phyloP scores from a whole-genome alignment of 1,140 invertebrate species.

The Papilio polyxenes region DNA sequence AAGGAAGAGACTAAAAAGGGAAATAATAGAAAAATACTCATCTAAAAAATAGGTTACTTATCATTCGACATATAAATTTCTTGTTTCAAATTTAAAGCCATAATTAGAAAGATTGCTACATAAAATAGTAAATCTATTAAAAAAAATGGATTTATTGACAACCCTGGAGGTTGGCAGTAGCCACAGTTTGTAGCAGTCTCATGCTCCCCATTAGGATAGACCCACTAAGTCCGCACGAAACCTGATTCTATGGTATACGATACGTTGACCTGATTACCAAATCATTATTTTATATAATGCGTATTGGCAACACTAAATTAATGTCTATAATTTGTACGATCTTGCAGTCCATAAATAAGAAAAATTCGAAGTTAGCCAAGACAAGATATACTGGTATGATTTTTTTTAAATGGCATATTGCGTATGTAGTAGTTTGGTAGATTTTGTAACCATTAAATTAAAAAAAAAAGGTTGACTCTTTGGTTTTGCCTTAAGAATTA shows the following conservation, averaged over 20 bases:
- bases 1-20: no score
- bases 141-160: constrained; percentile 35
- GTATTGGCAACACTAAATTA: constrained; percentile 25
- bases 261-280: constrained; percentile 66
- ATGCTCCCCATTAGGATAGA: constrained; percentile 71
- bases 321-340: not conserved
- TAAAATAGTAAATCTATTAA: no score
- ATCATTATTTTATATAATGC: constrained; percentile 54
- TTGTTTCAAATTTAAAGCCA: no score
- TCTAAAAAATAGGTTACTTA: no score
- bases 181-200: constrained; percentile 54
- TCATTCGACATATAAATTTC: no score
- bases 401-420: not conserved
- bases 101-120: no score
- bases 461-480: no score
- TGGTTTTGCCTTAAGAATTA: not conserved
- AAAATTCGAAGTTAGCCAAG: not conserved
- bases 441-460: no score
- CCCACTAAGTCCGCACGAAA: constrained; percentile 72
- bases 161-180: constrained; percentile 44
- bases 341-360: not conserved
- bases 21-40: no score
- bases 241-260: constrained; percentile 63
- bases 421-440: not conserved
- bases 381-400: not conserved